Base-by-base conservation (phyloP, 1,140 invertebrate species). In the Cepaea nemoralis region DNA sequence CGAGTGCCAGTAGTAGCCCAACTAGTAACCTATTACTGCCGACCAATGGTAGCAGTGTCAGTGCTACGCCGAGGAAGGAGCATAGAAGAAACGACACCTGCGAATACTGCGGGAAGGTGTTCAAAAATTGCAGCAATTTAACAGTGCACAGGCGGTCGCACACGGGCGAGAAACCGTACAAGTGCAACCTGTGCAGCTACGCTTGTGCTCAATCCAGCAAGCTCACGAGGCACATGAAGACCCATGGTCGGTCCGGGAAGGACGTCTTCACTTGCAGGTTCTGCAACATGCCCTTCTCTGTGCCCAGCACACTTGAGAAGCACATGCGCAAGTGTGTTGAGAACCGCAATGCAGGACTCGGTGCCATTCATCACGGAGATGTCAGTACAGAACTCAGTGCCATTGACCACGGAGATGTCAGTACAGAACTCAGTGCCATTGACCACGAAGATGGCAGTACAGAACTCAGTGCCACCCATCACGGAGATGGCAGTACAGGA, bases 291-390 rank as follows among this genome's bases (percentile, higher is more conserved):
- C 99, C 99, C 12, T 99, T 99, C 93, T 99, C 97, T 3, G 98
- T 99, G 31, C 97, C 99, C 27, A 99, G 97, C 70, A 99, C 99
- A 0, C 93, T 99, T 40, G 99, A 99, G 92, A 99, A 99, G 91
- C 99, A 99, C 93, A 99, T 99, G 98, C 93, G 99, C 31, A 99
- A 99, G 92, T 99, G 99, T 93, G 98, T 99, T 50, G 98, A 99
- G 79, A 98, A 98, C 91, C 96, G 86, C 40, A 86, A 87, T 69
- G 84, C 86, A 0, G 83, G 85, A 14, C 77, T 85, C 27, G 67
- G 86, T 31, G 78, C 83, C 8, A 85, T 87, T 48, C 84, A 87
- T 19, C 85, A 84, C 22, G 86, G 84, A 39, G 82, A 82, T 19
- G 55, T 80, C 14, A 83, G 81, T 55, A 77, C 81, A 40, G 79